Evolutionary conservation across 2,113 vertebrate species (phyloP).

Genomic region (Ictalurus furcatus): DNA sequence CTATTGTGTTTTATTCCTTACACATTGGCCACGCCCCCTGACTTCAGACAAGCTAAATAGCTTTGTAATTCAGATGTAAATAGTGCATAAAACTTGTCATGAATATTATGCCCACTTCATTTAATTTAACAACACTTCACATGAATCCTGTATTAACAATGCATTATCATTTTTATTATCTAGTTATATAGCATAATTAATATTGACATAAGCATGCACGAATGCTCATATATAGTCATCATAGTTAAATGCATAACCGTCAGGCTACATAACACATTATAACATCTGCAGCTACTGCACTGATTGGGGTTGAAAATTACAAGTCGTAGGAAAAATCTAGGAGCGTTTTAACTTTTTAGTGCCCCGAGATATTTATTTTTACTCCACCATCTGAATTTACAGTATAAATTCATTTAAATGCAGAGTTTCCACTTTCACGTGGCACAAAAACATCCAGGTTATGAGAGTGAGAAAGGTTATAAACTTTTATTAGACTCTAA

Average conservation of each 20-base stretch:
- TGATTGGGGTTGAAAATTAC: not conserved
- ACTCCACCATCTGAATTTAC: not conserved
- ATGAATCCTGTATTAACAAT: not conserved
- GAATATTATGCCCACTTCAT: not conserved
- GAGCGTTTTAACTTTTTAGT: not conserved
- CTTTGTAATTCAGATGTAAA: not conserved
- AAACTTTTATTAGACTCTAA: not conserved
- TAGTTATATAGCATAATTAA: not conserved
- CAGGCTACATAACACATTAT: not conserved
- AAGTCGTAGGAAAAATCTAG: not conserved
- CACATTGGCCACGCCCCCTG: not conserved
- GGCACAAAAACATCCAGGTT: not conserved
- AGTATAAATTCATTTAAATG: not conserved
- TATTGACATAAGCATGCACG: not conserved
- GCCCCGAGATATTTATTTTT: not conserved
- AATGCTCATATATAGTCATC: not conserved
- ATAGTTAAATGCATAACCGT: not conserved
- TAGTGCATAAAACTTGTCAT: not conserved
- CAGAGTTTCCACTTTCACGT: not conserved
- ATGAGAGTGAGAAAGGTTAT: not conserved
- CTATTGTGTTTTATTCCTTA: not conserved
- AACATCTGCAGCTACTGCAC: not conserved
- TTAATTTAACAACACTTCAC: not conserved
- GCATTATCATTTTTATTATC: not conserved
- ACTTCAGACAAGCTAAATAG: not conserved